Evolutionary conservation across 2,888 invertebrate genomes (phyloP), one percentile per base, ranked within the genome.

Genomic region (Metacarcinus magister): DNA sequence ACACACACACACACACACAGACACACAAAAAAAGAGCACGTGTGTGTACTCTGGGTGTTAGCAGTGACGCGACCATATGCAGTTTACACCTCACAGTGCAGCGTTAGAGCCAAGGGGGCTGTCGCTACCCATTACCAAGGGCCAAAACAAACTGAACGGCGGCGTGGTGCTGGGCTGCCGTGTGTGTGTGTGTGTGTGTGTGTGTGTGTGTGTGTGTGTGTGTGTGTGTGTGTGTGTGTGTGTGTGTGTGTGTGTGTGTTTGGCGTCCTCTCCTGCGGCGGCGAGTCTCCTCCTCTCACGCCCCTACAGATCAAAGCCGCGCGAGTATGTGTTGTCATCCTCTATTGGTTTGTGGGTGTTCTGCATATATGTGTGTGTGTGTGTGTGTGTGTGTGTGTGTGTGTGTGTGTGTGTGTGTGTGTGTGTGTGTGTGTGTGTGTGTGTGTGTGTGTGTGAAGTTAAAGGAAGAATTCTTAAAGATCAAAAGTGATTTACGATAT

Each of bases 71-170:
- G 8, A 23, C 75, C 75, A 75, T 75, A 75, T 75, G 75, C 75
- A 75, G 75, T 75, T 75, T 8, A 28, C 75, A 28, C 75, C 75
- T 75, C 75, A 28, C 28, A 10, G 75, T 75, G 23, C 75, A n/a
- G 75, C 75, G 75, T 75, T 75, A 75, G 75, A 75, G 75, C 39
- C 32, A 87, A 39, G 87, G 87, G 87, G 87, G 54, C 32, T 54
- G 92, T 92, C 92, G 32, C 32, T 23, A 28, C 32, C 92, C 92
- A 92, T 92, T 92, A 92, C 92, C 28, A 32, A 39, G 48, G 54
- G 60, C 60, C 92, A 92, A 92, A 92, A 54, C 92, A 82, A 94
- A 82, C 94, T 82, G 23, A 23, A 48, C n/a, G 32, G 28, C 28
- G 75, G 28, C 75, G 60, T 60, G 60, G 60, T 60, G 60, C 60